Evolutionary conservation across 2,113 vertebrate species (phyloP).

Genomic region (Syngnathus floridae): DNA sequence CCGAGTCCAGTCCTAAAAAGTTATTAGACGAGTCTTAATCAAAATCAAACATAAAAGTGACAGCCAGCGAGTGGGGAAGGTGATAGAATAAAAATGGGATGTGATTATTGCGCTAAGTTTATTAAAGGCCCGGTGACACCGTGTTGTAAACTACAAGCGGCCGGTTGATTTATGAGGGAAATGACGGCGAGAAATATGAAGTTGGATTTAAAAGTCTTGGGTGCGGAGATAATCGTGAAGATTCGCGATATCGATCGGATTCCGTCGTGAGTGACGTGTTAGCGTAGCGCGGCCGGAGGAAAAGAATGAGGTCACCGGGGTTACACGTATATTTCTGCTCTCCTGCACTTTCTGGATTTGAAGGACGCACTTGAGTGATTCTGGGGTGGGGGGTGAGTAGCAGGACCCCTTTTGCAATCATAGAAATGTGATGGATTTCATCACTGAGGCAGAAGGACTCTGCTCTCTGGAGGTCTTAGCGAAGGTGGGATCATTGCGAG

Average conservation of each 20-base stretch:
- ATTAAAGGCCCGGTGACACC: neutral
- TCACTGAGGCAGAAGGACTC: conserved; percentile 9
- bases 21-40: neutral
- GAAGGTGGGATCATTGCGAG: neutral
- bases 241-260: too few species aligned
- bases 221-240: neutral
- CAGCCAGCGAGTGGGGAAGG: neutral
- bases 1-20: neutral
- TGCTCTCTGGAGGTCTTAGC: neutral
- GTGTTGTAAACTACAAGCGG: neutral
- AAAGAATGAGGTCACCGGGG: neutral
- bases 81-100: neutral
- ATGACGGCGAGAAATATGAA: neutral
- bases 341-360: neutral
- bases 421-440: conserved; percentile 11
- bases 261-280: neutral
- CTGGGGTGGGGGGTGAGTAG: neutral
- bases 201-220: neutral
- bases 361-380: conserved; percentile 5
- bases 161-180: neutral
- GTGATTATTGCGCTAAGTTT: neutral
- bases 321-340: neutral
- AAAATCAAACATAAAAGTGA: conserved; percentile 1
- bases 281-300: neutral
- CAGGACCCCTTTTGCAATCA: conserved; percentile 8